Evolutionary conservation across 1,140 invertebrate genomes (phyloP), one percentile per base, ranked within the genome.

Genomic region (Proales similis): DNA sequence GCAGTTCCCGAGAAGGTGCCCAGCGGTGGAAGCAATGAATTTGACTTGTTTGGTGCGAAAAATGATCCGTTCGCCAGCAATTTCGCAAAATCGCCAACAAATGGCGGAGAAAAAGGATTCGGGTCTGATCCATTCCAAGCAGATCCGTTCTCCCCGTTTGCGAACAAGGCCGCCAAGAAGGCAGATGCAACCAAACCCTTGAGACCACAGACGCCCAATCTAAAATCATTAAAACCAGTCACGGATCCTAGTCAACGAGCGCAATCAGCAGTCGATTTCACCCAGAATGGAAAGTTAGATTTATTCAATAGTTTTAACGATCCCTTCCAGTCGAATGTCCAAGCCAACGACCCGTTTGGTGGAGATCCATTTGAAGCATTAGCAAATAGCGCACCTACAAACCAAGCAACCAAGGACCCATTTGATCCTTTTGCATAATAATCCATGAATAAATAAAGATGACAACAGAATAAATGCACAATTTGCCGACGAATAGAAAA

Each of bases 121-220:
- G 17, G 27, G 20, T 42, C 51, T 14, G 32, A 57, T 57, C 51
- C 36, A 14, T 57, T 57, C n/a, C 51, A 36, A 9, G 33, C 39
- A n/a, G 51, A 57, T 57, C 51, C 51, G 20, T 57, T 57, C 38
- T 29, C 33, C 24, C 17, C 7, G 11, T 27, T 6, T 14, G 29
- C 27, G 17, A 42, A 33, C 33, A 36, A 36, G 33, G 9, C 9
- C 14, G 9, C 5, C 36, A 29, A 53, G 26, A 42, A 42, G 22
- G 0, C 27, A 12, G 20, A 27, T 2, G 4, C 32, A 36, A 27
- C 51, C 51, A 27, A 36, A 22, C 51, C 51, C 6, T 42, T 42
- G n/a, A 57, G 51, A 43, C 51, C 51, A 2, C 51, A 57, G 32
- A 57, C 51, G 45, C 51, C 51, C 14, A 57, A 42, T 57, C 51